Base-by-base conservation (phyloP, 2,113 vertebrate genomes). In the Dascyllus trimaculatus region DNA sequence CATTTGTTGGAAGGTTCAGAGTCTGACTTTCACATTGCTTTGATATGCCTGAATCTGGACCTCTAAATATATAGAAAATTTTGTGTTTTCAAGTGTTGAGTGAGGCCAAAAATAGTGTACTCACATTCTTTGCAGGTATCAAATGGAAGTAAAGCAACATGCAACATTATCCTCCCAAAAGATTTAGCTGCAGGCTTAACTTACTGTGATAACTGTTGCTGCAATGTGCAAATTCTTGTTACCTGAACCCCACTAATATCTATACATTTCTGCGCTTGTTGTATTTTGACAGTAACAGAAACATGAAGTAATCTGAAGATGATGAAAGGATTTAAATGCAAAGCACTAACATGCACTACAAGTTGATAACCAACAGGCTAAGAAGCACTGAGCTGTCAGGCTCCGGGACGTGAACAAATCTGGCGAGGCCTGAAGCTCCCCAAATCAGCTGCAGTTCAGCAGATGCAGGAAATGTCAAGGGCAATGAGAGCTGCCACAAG, bases 1-100 rank as follows among this genome's bases (percentile, higher is more conserved):
- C 5, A 57, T 69, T 53, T 43, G 40, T 48, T 58, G 32, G 18
- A 70, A n/a, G 40, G 38, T 45, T 46, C 0, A 0, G 53, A 35
- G 32, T 35, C 32, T 35, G 32, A 35, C 38, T 71, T 35, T 58
- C 21, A 46, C 32, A 70, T 70, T 57, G 57, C 38, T 35, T 11
- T 48, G 25, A 24, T 45, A 58, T 21, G 48, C 29, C 43, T 4
- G 25, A 10, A 11, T 60, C 69, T 71, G 56, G 22, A 35, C 26
- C 29, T 59, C 9, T 19, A 18, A 49, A 24, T 60, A 15, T 15
- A 60, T 8, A 38, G 6, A 48, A 25, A 71, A 71, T 48, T 49
- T 19, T 46, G 58, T 14, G 26, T 51, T 71, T 71, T 60, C 14
- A 15, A 43, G 40, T 15, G 14, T 43, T 43, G 40, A 43, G 40